Evolutionary conservation across 2,113 vertebrate species (phyloP).

Genomic region (Columba livia): DNA sequence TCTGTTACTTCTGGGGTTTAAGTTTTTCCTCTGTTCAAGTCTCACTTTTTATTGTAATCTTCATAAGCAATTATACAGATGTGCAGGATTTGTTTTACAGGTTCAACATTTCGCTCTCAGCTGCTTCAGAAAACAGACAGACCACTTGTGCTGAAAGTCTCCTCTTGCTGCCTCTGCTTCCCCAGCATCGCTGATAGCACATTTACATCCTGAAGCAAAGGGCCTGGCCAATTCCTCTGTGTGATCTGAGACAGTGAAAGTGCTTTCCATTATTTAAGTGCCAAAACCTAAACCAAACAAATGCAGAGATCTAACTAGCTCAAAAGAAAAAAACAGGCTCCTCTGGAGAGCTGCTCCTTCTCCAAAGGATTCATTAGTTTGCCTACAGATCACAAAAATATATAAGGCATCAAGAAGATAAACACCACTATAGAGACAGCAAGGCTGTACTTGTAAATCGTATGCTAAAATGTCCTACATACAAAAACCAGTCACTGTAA

Average conservation of each 20-base stretch:
- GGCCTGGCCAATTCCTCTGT: background rate
- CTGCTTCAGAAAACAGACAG: background rate
- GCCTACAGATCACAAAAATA: background rate
- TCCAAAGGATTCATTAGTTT: background rate
- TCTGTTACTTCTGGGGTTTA: background rate
- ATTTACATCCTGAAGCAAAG: background rate
- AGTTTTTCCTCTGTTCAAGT: background rate
- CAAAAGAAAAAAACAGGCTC: background rate
- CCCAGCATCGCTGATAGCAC: rapidly evolving
- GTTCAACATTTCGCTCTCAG: background rate
- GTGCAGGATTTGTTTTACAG: background rate
- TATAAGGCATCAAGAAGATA: background rate
- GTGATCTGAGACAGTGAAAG: background rate
- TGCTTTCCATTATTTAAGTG: background rate
- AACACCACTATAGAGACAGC: background rate
- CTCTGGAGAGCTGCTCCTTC: background rate
- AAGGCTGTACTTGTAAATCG: background rate
- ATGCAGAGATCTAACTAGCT: background rate
- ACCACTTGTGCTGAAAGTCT: background rate
- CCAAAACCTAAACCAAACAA: background rate
- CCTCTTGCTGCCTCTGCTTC: background rate
- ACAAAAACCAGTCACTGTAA: background rate
- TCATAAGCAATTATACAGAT: background rate
- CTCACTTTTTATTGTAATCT: background rate
- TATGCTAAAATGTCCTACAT: background rate